Conservation (phyloP, 2,113 vertebrate genomes). For the Dissostichus mawsoni region DNA sequence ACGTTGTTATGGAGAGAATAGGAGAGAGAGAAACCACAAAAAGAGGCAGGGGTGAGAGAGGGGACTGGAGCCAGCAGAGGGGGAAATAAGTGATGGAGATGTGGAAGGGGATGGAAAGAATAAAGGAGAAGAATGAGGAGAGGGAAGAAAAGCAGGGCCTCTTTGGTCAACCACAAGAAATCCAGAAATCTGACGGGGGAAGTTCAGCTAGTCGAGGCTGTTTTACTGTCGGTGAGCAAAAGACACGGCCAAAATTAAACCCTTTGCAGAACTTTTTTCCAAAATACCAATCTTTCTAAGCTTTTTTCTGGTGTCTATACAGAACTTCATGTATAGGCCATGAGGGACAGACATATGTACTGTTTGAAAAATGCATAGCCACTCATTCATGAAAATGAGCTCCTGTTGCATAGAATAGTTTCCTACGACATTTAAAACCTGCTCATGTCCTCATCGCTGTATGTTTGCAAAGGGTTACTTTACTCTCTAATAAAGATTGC, state of each 20-base stretch:
- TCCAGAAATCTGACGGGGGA: constrained; percentile 31
- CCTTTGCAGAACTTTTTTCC: neutral
- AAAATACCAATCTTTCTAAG: neutral
- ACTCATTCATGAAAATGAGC: neutral
- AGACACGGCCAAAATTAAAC: neutral
- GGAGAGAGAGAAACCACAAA: constrained; percentile 51
- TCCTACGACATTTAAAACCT: neutral
- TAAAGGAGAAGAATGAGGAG: constrained; percentile 27
- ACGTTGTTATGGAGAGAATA: constrained; percentile 49
- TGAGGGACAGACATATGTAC: neutral
- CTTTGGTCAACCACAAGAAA: constrained; percentile 42
- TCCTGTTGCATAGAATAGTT: neutral
- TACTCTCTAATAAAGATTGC: neutral
- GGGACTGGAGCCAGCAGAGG: constrained; percentile 52
- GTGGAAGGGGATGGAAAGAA: constrained; percentile 51
- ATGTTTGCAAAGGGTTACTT: neutral
- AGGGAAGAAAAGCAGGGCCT: constrained; percentile 47
- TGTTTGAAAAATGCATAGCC: neutral
- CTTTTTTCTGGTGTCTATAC: neutral
- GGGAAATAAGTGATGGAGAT: constrained; percentile 46
- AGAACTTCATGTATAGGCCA: neutral
- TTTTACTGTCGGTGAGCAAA: neutral
- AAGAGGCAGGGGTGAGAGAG: constrained; percentile 56
- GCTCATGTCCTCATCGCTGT: neutral
- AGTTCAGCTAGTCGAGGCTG: constrained; percentile 10